Base-by-base conservation (phyloP, 2,113 vertebrate species). In the Pangasianodon hypophthalmus region DNA sequence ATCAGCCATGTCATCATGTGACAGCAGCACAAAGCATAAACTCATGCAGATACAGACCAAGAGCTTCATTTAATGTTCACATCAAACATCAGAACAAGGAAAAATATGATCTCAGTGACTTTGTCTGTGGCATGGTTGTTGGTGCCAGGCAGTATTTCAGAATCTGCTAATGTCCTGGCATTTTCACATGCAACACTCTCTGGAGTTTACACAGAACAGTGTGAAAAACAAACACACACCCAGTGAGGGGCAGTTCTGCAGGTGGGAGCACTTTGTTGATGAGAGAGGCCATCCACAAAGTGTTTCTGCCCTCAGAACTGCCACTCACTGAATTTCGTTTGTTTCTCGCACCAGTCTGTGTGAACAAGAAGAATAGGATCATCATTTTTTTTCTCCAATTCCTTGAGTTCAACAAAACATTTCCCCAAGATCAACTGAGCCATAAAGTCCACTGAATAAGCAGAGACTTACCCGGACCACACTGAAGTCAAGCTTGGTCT, bases 401-500 rank as follows among this genome's bases (percentile, higher is more conserved):
- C 8, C 19, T 41, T 46, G 9, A 80, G 10, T 46, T 52, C 5
- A 80, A 52, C 11, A 80, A 50, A 52, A 50, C 5, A 80, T n/a
- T 52, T 46, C 1, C 21, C 0, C 50, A 54, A 9, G 16, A 58
- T 32, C n/a, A 11, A 50, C 80, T 85, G 37, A 90, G 64, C 56
- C 37, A 71, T 87, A 69, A 16, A 41, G 37, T 21, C 16, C 3
- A 71, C 3, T 60, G 7, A 86, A 88, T 44, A 46, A 46, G 21
- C 32, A 9, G 14, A 90, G 1, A 44, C 97, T 85, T 96, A 99
- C 98, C 97, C 98, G 97, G 93, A 99, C 98, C 94, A 99, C 98
- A 83, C 98, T 99, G 97, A 99, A 99, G 96, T 99, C 98, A 95
- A 99, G 96, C 91, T 99, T 99, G 94, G 98, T 97, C 96, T 99